Conservation (phyloP, 2,888 invertebrate genomes). For the Cheilosia soror region DNA sequence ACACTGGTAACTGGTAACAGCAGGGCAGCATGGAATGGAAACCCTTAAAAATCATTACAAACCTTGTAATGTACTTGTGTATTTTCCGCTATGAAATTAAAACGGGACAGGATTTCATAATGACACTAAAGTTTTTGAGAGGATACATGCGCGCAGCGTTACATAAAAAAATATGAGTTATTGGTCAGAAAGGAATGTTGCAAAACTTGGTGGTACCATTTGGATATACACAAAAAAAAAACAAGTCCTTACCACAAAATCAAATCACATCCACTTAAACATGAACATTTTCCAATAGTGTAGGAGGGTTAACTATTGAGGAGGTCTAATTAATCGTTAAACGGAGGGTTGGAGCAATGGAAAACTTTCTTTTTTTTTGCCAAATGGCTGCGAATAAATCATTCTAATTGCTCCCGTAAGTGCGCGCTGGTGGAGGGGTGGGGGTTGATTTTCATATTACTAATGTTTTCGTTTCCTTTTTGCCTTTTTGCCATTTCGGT, state of each 20-base stretch:
- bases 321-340: slow-evolving; percentile 34
- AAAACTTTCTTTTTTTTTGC: slow-evolving; percentile 3
- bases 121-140: slow-evolving; percentile 34
- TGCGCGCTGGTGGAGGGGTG: slow-evolving; percentile 17
- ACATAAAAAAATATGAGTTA: slow-evolving; percentile 10
- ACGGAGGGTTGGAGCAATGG: neutral
- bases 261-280: slow-evolving; percentile 6
- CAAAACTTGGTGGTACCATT: slow-evolving; percentile 20
- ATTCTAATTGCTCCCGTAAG: slow-evolving; percentile 61
- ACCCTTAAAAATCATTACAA: slow-evolving; percentile 47
- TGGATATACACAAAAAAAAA: slow-evolving; percentile 6
- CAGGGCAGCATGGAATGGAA: neutral
- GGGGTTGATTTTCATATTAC: slow-evolving; percentile 1
- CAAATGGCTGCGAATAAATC: slow-evolving; percentile 55
- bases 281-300: neutral
- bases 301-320: neutral
- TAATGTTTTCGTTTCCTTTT: neutral
- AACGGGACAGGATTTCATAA: slow-evolving; percentile 49
- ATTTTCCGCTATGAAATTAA: slow-evolving; percentile 53
- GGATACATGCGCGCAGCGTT: slow-evolving; percentile 36
- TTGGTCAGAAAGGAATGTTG: slow-evolving; percentile 4
- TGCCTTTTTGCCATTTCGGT: neutral
- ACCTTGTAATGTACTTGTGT: slow-evolving; percentile 42
- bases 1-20: slow-evolving; percentile 33
- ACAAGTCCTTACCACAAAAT: slow-evolving; percentile 29